Evolutionary conservation across 2,113 vertebrate genomes (phyloP), one percentile per base, ranked within the genome.

Genomic region (Oenanthe oenanthe): DNA sequence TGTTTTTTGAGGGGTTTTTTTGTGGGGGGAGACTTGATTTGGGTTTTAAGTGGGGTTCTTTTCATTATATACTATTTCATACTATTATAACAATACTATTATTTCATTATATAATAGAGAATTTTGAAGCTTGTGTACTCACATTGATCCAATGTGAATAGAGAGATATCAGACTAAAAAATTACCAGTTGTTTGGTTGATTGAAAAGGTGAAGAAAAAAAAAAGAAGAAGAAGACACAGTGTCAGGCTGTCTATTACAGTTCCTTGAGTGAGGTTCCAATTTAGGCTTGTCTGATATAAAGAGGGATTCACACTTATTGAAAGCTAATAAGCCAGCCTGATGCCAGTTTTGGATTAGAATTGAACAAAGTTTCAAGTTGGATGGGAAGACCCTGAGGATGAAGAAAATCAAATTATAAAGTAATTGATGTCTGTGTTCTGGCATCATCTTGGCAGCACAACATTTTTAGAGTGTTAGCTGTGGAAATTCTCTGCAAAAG

Each of bases 171-270:
- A 84, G 72, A 25, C 17, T 62, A 68, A 40, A 80, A 88, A 95
- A 88, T 60, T 53, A 47, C 11, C 5, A n/a, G 6, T 42, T 72
- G 4, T 53, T 86, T 34, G 50, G 26, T 32, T 47, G 34, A 70
- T 17, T 57, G 9, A 15, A 22, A 57, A 43, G 13, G 24, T 7
- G 34, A 48, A 36, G 34, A 36, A 4, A 16, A 31, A 13, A 16
- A 32, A 28, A 24, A 28, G 8, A 3, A 25, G 0, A 63, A 28
- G 8, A 18, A 2, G 2, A 12, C 50, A 17, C 2, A 60, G 17
- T 66, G 34, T 84, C 65, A 60, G 10, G 40, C 42, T 65, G 25
- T 45, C 60, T 61, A 8, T 32, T 40, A 8, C 32, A 45, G 11
- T 57, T 51, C 43, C 42, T 45, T 5, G 1, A 63, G 26, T 54